Conservation (phyloP, 2,113 vertebrate species). For the Rhinogobius similis region DNA sequence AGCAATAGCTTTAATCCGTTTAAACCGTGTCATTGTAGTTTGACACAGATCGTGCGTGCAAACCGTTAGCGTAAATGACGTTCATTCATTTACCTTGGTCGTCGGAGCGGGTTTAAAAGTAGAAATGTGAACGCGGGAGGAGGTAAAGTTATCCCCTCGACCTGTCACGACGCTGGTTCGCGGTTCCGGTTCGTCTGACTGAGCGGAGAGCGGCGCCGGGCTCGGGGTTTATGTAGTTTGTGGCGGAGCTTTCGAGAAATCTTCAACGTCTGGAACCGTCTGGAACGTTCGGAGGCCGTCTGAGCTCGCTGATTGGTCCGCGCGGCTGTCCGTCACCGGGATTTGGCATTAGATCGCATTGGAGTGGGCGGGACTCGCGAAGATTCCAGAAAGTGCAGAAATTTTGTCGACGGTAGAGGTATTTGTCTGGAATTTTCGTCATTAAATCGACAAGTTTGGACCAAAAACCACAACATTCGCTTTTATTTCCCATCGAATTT, state of each 20-base stretch:
- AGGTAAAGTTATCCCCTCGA: not conserved
- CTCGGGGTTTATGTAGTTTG: slow-evolving; percentile 43
- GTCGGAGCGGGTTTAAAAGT: not conserved
- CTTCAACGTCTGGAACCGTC: slow-evolving; percentile 71
- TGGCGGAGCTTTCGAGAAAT: slow-evolving; percentile 65
- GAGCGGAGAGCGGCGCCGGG: not conserved
- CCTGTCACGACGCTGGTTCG: not conserved
- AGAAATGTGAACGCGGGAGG: not conserved
- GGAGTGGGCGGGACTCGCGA: slow-evolving; percentile 24
- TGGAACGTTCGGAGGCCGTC: slow-evolving; percentile 59
- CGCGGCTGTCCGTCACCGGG: slow-evolving; percentile 30
- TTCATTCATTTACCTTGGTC: slow-evolving; percentile 50
- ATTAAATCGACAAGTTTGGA: not conserved
- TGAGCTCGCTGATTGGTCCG: slow-evolving; percentile 21
- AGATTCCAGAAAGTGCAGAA: slow-evolving; percentile 42
- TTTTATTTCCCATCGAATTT: slow-evolving; percentile 40
- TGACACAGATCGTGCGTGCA: not conserved
- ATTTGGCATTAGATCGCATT: slow-evolving; percentile 16
- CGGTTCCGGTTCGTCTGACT: not conserved
- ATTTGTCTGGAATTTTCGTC: not conserved
- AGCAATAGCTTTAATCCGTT: not conserved
- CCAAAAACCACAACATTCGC: not conserved
- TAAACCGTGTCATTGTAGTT: not conserved
- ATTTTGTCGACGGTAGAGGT: not conserved
- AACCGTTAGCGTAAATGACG: not conserved